Conservation (phyloP, 2,797 vertebrate genomes). For the Pangasius djambal region DNA sequence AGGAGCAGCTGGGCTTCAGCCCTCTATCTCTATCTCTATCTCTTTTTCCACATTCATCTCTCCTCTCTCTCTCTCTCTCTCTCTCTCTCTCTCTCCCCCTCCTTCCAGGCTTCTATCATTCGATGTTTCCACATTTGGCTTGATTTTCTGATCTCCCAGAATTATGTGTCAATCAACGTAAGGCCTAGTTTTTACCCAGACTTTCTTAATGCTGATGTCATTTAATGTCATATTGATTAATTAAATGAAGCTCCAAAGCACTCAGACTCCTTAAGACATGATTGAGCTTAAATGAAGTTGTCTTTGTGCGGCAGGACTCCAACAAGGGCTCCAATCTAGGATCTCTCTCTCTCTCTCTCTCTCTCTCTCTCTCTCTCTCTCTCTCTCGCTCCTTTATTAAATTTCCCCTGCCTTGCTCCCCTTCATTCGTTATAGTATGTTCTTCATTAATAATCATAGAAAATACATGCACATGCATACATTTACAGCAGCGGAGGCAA, state of each 20-base stretch:
- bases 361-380: slow-evolving; percentile 34
- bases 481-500: slow-evolving; percentile 17
- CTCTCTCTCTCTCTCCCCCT: slow-evolving; percentile 19
- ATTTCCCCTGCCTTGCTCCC: slow-evolving; percentile 63
- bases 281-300: slow-evolving; percentile 21
- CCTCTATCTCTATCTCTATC: slow-evolving; percentile 6
- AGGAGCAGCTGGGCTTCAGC: slow-evolving; percentile 64
- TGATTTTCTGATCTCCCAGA: slow-evolving; percentile 3
- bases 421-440: slow-evolving; percentile 55
- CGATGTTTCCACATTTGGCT: slow-evolving; percentile 21
- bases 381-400: slow-evolving; percentile 51
- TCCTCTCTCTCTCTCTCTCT: slow-evolving; percentile 32
- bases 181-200: neutral
- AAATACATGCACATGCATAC: slow-evolving; percentile 53
- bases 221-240: slow-evolving; percentile 11
- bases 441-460: slow-evolving; percentile 55
- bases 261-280: neutral
- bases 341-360: slow-evolving; percentile 28
- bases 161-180: slow-evolving; percentile 8
- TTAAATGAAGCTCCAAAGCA: slow-evolving; percentile 32
- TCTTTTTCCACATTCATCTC: slow-evolving; percentile 12
- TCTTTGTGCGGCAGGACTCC: neutral
- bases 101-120: slow-evolving; percentile 18
- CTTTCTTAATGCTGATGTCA: neutral
- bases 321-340: slow-evolving; percentile 32